Conservation (phyloP, 2,888 invertebrate species). For the Euzetes globulus region DNA sequence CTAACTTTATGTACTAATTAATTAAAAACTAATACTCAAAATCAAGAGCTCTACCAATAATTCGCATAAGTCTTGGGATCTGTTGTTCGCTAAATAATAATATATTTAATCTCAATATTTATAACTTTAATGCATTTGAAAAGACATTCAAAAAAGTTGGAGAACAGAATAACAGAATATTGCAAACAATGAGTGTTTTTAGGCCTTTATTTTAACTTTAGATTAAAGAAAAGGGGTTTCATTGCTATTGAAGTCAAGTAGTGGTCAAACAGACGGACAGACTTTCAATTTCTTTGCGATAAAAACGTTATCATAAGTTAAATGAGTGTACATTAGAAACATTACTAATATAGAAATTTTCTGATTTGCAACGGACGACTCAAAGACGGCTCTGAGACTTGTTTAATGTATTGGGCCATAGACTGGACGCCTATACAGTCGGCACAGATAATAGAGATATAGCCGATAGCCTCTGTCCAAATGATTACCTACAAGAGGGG, state of each 20-base stretch:
- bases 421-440: constrained; percentile 25
- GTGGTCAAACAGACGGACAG: background rate
- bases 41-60: constrained; percentile 25
- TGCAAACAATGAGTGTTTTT: background rate
- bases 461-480: constrained; percentile 21
- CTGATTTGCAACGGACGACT: background rate
- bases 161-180: background rate
- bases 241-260: background rate
- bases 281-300: constrained; percentile 2
- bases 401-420: background rate
- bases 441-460: constrained; percentile 23
- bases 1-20: constrained; percentile 3
- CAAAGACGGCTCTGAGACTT: constrained; percentile 14
- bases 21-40: constrained; percentile 23
- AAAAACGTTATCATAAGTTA: constrained; percentile 18
- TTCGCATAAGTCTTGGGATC: constrained; percentile 4
- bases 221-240: constrained; percentile 1
- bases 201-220: background rate
- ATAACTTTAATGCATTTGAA: background rate
- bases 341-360: background rate
- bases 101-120: constrained; percentile 20
- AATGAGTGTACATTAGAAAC: too few relatives aligned
- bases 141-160: background rate
- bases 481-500: constrained; percentile 20
- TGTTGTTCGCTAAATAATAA: constrained; percentile 14